Evolutionary conservation across 23 tunicate species (phyloP).

Genomic region (Aplidium turbinatum): DNA sequence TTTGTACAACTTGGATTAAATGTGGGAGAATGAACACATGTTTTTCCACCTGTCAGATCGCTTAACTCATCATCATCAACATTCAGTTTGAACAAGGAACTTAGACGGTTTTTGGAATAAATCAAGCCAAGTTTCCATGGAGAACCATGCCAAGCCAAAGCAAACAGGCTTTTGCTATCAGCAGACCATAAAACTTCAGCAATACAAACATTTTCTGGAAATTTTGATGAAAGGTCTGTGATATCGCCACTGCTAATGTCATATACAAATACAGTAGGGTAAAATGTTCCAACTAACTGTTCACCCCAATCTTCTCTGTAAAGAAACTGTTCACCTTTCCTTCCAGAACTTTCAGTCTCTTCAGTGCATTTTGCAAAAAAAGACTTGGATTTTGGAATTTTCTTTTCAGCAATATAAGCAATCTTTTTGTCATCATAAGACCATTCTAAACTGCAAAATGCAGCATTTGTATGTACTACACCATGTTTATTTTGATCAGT

Average conservation of each 20-base stretch:
- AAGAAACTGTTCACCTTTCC: slow-evolving; percentile 47
- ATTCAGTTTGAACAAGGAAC: slow-evolving; percentile 27
- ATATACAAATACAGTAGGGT: slow-evolving; percentile 59
- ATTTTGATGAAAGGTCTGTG: slow-evolving; percentile 4
- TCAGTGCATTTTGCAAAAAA: slow-evolving; percentile 22
- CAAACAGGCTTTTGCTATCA: slow-evolving; percentile 39
- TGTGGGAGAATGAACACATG: slow-evolving; percentile 56
- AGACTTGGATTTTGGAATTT: slow-evolving; percentile 23
- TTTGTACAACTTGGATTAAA: slow-evolving; percentile 43
- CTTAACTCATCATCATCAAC: not conserved
- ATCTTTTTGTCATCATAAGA: slow-evolving; percentile 54
- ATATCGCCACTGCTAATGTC: slow-evolving; percentile 37
- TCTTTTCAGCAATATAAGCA: slow-evolving; percentile 72
- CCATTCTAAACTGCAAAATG: slow-evolving; percentile 76
- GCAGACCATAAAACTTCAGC: slow-evolving; percentile 55
- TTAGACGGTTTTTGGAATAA: slow-evolving; percentile 45
- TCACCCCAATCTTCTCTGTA: slow-evolving; percentile 83
- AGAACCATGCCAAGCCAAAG: slow-evolving; percentile 48
- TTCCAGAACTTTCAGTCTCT: slow-evolving; percentile 1
- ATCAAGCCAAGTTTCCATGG: slow-evolving; percentile 72
- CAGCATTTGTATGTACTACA: slow-evolving; percentile 43
- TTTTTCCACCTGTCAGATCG: slow-evolving; percentile 5
- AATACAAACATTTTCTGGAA: slow-evolving; percentile 48
- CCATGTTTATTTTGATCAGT: slow-evolving; percentile 71
- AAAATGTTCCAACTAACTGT: slow-evolving; percentile 40